These are phyloP conservation scores for Leptoteleia sp. DNA, from an alignment of 1,140 invertebrate species.

Conservation along the genomic window DNA sequence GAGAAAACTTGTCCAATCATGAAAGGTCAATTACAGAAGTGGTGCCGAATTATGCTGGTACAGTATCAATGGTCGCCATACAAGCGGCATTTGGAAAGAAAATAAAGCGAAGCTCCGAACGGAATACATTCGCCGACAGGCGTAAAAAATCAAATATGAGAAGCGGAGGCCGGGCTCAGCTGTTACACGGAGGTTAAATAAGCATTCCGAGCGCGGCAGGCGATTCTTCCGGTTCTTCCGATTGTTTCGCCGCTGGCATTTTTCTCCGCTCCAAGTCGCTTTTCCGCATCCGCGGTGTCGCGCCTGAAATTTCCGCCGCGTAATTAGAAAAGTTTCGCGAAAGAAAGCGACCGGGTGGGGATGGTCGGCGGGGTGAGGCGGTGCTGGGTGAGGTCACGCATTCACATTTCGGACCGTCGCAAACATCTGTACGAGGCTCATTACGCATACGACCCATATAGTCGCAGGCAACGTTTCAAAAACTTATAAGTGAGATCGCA, in stretches of 20 bases:
- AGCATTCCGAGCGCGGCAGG: constrained; percentile 33
- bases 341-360: constrained; percentile 35
- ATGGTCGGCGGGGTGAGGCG: constrained; percentile 22
- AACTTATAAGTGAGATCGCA: constrained; percentile 67
- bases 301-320: constrained; percentile 58
- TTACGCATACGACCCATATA: constrained; percentile 58
- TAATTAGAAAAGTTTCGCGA: constrained; percentile 72
- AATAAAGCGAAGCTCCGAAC: constrained; percentile 20
- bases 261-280: constrained; percentile 17
- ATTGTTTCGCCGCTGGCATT: constrained; percentile 29
- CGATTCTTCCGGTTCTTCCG: constrained; percentile 49
- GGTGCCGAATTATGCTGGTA: constrained; percentile 7
- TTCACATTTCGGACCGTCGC: constrained; percentile 36
- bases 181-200: constrained; percentile 47
- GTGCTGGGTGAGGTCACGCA: constrained; percentile 17
- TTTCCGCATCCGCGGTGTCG: constrained; percentile 39
- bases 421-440: constrained; percentile 52
- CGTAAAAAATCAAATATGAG: constrained; percentile 56
- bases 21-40: constrained; percentile 21
- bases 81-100: constrained; percentile 7
- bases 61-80: constrained; percentile 23
- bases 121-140: constrained; percentile 23
- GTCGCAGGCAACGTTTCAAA: constrained; percentile 36
- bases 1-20: constrained; percentile 9
- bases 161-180: constrained; percentile 34